Conservation (phyloP, 2,888 invertebrate species). For the Meloe dianella region DNA sequence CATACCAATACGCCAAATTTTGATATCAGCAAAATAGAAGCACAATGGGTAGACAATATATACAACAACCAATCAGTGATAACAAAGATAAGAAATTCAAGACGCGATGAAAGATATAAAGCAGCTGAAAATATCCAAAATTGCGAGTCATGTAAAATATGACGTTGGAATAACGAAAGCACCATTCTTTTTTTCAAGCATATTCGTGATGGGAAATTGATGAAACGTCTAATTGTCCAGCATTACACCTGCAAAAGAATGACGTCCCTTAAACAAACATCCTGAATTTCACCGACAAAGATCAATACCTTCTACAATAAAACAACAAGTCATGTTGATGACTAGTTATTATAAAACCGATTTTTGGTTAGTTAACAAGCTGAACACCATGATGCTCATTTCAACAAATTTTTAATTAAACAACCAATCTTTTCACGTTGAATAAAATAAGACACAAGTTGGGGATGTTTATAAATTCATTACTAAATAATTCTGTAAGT, state of each 20-base stretch:
- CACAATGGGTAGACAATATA: too few species aligned
- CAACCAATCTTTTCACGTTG: neutral
- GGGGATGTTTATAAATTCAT: constrained; percentile 4
- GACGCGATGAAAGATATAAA: too few species aligned
- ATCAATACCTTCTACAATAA: neutral
- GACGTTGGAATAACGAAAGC: too few species aligned
- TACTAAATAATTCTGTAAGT: constrained; percentile 1
- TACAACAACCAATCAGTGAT: too few species aligned
- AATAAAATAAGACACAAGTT: neutral
- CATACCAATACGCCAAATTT: too few species aligned
- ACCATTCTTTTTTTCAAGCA: too few species aligned
- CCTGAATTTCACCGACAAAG: neutral
- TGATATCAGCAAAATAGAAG: too few species aligned
- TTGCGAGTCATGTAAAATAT: neutral
- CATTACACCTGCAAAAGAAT: neutral
- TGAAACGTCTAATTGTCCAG: neutral
- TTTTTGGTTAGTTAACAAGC: too few species aligned
- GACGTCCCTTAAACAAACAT: neutral
- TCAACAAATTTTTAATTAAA: constrained; percentile 11
- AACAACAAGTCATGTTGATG: neutral
- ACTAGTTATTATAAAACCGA: neutral
- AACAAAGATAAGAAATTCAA: too few species aligned
- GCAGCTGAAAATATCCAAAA: neutral
- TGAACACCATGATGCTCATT: neutral
- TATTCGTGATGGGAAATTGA: neutral